Evolutionary conservation across 2,888 invertebrate genomes (phyloP).

Genomic region (Andricus quercusramuli): DNA sequence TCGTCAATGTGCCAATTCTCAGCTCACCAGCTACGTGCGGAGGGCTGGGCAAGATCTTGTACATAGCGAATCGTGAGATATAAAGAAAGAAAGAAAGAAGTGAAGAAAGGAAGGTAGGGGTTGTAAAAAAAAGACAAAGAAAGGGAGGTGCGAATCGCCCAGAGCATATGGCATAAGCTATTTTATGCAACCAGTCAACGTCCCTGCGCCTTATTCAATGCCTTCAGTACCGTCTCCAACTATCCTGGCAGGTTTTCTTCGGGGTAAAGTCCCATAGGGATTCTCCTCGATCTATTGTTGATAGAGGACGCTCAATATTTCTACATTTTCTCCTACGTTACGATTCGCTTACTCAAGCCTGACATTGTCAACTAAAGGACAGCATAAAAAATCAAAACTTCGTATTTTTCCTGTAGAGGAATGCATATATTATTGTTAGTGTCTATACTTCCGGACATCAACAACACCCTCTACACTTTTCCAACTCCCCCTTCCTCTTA

Average conservation of each 20-base stretch:
- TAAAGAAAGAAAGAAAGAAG: conserved; percentile 41
- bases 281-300: conserved; percentile 33
- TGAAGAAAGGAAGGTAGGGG: conserved; percentile 26
- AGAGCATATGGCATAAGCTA: conserved; percentile 52
- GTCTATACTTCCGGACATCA: no score
- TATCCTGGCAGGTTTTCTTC: conserved; percentile 9
- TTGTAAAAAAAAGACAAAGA: conserved; percentile 48
- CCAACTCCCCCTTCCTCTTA: no score
- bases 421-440: background rate
- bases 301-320: conserved; percentile 6
- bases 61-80: conserved; percentile 42
- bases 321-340: background rate
- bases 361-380: conserved; percentile 1
- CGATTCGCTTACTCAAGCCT: background rate
- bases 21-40: conserved; percentile 20
- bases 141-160: conserved; percentile 46
- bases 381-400: background rate
- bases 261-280: conserved; percentile 22
- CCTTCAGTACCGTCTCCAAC: conserved; percentile 40
- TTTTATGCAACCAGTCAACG: conserved; percentile 51
- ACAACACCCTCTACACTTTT: no score
- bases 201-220: conserved; percentile 51
- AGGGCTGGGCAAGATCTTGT: background rate
- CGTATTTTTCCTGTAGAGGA: background rate
- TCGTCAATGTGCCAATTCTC: conserved; percentile 38